These are phyloP conservation scores for Octopus bimaculoides DNA, from an alignment of 1,140 invertebrate species.

Conservation along the genomic window DNA sequence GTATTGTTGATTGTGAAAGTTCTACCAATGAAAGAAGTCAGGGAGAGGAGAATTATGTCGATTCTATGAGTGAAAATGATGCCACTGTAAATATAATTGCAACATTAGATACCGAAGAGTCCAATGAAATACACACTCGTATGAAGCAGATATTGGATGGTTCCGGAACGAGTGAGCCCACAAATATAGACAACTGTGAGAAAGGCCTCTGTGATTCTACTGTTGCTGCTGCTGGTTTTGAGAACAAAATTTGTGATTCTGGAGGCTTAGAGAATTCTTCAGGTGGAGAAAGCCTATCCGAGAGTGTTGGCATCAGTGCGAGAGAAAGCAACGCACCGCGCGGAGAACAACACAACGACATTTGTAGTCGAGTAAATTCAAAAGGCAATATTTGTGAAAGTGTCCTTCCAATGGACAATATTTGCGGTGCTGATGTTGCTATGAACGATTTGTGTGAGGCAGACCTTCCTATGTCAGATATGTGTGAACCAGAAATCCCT, in stretches of 20 bases:
- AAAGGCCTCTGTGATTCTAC: not conserved
- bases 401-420: constrained; percentile 1
- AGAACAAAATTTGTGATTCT: constrained; percentile 3
- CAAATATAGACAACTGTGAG: not conserved
- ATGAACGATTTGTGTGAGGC: not conserved
- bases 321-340: not conserved
- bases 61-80: not conserved
- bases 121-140: not conserved
- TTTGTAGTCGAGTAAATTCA: not conserved
- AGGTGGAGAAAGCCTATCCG: not conserved
- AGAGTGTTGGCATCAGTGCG: not conserved
- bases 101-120: not conserved
- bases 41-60: not conserved
- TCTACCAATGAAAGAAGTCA: not conserved
- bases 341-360: not conserved
- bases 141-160: not conserved
- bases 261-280: not conserved
- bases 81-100: not conserved
- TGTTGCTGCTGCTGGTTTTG: not conserved
- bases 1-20: not conserved
- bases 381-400: constrained; percentile 3
- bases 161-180: not conserved
- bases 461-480: not conserved
- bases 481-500: not conserved
- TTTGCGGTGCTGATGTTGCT: not conserved